A percentile compares a stretch with the other conserved stretches of the same genome.
Evolutionary conservation across 2,888 invertebrate species (phyloP).

Genomic region (Omphaloscelis lunosa): DNA sequence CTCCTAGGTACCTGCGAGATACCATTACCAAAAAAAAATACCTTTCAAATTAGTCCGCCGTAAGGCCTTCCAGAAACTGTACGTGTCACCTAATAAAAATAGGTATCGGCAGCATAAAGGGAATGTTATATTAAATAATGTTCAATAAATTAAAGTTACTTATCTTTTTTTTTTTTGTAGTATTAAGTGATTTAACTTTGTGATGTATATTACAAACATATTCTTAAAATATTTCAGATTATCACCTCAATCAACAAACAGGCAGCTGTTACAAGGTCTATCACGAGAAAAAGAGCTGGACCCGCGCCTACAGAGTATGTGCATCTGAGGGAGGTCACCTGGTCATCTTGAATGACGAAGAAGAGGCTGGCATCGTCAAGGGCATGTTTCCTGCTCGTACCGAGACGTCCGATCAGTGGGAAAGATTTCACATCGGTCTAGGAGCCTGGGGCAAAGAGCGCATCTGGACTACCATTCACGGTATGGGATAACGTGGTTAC

Average conservation of each 20-base stretch:
- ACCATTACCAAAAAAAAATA: no score
- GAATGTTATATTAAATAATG: no score
- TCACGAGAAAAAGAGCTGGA: slow-evolving; percentile 2
- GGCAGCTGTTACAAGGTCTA: slow-evolving; percentile 55
- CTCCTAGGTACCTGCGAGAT: no score
- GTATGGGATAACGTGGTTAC: background rate
- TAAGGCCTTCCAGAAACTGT: no score
- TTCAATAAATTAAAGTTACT: no score
- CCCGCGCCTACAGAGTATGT: slow-evolving; percentile 33
- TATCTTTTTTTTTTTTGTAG: no score
- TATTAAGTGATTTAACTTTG: background rate
- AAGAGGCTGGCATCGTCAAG: slow-evolving; percentile 29
- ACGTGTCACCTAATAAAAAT: no score
- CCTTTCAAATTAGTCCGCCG: no score
- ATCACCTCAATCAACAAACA: slow-evolving; percentile 29
- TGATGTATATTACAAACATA: background rate
- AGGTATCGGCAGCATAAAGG: no score
- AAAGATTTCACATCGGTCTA: slow-evolving; percentile 22
- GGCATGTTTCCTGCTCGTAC: slow-evolving; percentile 21
- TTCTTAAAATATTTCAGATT: slow-evolving; percentile 29
- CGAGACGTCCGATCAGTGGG: background rate
- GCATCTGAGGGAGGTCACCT: slow-evolving; percentile 39
- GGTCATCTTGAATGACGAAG: slow-evolving; percentile 40
- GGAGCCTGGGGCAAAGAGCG: slow-evolving; percentile 31
- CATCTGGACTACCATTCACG: slow-evolving; percentile 21